Base-by-base conservation (phyloP, 2,888 invertebrate genomes). In the Notodonta ziczac region DNA sequence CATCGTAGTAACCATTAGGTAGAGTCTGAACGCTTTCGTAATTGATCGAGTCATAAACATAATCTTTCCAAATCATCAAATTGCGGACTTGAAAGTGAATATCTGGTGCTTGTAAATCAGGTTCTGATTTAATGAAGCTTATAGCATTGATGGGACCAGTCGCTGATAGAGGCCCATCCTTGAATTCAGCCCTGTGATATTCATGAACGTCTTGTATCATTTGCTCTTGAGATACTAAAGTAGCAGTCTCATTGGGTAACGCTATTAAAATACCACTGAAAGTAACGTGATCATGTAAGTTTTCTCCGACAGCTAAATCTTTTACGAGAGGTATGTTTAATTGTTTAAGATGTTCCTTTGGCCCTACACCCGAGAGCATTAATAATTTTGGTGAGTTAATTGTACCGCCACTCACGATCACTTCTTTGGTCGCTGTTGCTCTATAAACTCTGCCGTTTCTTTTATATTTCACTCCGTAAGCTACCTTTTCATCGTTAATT, bases 1-100 rank as follows among this genome's bases (percentile, higher is more conserved):
- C 94, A 66, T 95, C 90, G 76, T 96, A 96, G 76, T 94, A 96
- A 0, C 94, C 75, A 3, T 94, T 81, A 0, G 96, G 95, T 16
- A 87, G 84, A 40, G 93, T 87, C 4, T 83, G 75, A 0, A 89
- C 77, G 16, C 66, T 60, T 5, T 80, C 77, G 57, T 67, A 76
- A 0, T 56, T 55, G 4, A 59, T 58, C 7, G 95, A 95, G 66
- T 95, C 94, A 0, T 78, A 76, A 0, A 94, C 74, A 60, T 93
- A 95, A 68, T 96, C 94, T 42, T 88, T 76, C 50, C 35, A 35
- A 35, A 35, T 0, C 35, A 35, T 35, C 35, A 35, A 35, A 35
- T 35, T 35, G 35, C 35, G 35, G 5, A 95, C 93, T 56, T 82
- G 80, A 51, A 63, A 95, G 79, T 96, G 96, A 8, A 96, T 91